These are phyloP conservation scores for Virgularia gustaviana DNA, from an alignment of 92 coral and sea anemone species.

Conservation along the genomic window DNA sequence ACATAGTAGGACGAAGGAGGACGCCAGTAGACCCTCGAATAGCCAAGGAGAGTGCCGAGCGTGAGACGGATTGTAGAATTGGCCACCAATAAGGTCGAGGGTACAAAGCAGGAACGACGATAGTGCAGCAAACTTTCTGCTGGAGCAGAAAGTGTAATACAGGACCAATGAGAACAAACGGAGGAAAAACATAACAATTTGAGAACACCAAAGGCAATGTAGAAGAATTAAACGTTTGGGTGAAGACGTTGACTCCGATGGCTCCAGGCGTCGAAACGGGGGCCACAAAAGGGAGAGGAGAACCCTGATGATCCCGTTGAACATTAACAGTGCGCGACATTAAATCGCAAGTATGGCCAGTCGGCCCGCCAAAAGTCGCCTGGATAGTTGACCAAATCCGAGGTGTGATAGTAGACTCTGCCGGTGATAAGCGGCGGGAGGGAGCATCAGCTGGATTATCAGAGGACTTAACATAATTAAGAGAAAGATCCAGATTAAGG, in stretches of 20 bases:
- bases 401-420: slow-evolving; percentile 32
- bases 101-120: slow-evolving; percentile 24
- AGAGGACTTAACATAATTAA: slow-evolving; percentile 11
- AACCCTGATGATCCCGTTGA: slow-evolving; percentile 31
- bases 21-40: neutral
- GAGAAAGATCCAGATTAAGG: slow-evolving; percentile 35
- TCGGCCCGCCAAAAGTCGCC: slow-evolving; percentile 37
- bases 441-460: neutral
- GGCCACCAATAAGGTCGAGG: slow-evolving; percentile 47
- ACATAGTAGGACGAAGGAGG: slow-evolving; percentile 33
- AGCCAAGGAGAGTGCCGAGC: neutral
- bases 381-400: slow-evolving; percentile 34
- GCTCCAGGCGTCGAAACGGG: slow-evolving; percentile 36
- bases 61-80: neutral
- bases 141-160: slow-evolving; percentile 8
- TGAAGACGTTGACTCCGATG: slow-evolving; percentile 33
- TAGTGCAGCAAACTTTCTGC: slow-evolving; percentile 25
- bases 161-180: slow-evolving; percentile 47
- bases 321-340: slow-evolving; percentile 39
- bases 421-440: neutral
- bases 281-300: slow-evolving; percentile 32
- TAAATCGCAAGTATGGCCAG: slow-evolving; percentile 43
- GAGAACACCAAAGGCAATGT: neutral
- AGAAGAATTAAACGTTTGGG: slow-evolving; percentile 26
- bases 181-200: slow-evolving; percentile 42